These are phyloP conservation scores for Eulemur albifrons DNA, from an alignment of 2,797 vertebrate species.

Conservation along the genomic window DNA sequence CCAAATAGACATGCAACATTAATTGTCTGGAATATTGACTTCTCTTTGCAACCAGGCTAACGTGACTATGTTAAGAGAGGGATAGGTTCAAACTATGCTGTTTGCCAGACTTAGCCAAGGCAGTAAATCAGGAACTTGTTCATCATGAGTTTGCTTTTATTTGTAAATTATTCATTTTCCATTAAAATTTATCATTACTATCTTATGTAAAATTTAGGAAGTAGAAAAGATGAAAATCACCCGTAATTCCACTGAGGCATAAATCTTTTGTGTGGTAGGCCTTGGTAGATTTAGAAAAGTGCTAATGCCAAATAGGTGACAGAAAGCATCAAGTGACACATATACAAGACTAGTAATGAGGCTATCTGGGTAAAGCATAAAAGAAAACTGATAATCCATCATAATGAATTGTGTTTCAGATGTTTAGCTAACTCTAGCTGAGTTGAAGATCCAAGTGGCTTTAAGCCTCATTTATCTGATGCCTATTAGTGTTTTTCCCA, in stretches of 20 bases:
- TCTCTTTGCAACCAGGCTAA: neutral
- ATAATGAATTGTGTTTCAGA: neutral
- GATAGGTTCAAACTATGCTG: neutral
- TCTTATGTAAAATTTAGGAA: slow-evolving; percentile 28
- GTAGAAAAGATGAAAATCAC: slow-evolving; percentile 32
- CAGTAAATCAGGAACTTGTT: neutral
- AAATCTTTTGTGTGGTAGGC: neutral
- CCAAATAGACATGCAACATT: neutral
- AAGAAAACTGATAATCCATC: neutral
- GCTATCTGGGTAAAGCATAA: neutral
- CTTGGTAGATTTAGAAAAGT: slow-evolving; percentile 14
- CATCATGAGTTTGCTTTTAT: neutral
- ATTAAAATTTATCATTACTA: neutral
- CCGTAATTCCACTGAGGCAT: neutral
- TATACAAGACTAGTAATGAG: neutral
- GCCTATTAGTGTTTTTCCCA: neutral
- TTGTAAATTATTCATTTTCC: neutral
- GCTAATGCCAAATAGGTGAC: neutral
- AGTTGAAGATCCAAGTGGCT: neutral
- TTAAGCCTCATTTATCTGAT: slow-evolving; percentile 26
- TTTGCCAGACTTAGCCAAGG: neutral
- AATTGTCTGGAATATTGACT: neutral
- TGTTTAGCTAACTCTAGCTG: neutral
- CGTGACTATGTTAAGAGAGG: neutral
- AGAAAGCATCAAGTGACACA: neutral